phyloP scores from a whole-genome alignment of 2,797 vertebrate genomes.

The Eulemur albifrons region DNA sequence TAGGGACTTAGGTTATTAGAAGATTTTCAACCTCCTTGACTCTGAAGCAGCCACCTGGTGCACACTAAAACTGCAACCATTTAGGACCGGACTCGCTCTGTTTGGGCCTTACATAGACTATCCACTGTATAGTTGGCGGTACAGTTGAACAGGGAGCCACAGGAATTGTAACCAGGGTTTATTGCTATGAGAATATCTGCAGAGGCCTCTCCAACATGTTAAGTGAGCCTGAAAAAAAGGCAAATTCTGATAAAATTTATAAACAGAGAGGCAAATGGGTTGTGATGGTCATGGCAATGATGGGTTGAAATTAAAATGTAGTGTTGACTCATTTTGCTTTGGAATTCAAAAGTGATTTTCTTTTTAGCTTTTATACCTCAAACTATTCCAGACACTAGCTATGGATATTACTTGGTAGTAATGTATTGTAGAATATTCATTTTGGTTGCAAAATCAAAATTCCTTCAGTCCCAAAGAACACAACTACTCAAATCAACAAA shows the following conservation, averaged over 20 bases:
- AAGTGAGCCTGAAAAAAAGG: conserved; percentile 14
- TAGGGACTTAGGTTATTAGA: background rate
- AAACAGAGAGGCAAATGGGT: background rate
- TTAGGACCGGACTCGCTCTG: background rate
- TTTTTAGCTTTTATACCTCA: conserved; percentile 17
- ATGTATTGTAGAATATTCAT: background rate
- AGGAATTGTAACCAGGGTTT: background rate
- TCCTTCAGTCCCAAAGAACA: conserved; percentile 30
- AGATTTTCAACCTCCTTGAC: background rate
- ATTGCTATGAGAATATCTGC: background rate
- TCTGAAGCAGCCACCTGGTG: conserved; percentile 20
- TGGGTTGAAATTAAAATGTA: conserved; percentile 43
- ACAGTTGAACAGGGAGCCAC: background rate
- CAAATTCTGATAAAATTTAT: background rate
- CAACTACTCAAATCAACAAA: background rate
- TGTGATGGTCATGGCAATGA: background rate
- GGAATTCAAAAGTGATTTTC: conserved; percentile 24
- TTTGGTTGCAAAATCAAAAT: background rate
- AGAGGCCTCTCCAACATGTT: background rate
- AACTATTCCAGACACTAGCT: background rate
- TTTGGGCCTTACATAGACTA: background rate
- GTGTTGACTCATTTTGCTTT: conserved; percentile 15
- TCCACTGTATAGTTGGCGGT: background rate
- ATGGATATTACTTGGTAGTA: background rate
- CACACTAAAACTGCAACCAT: background rate